Percentiles rank a stretch among this genome's conserved stretches.
Evolutionary conservation across 2,113 vertebrate genomes (phyloP).

Genomic region (Carlito syrichta): DNA sequence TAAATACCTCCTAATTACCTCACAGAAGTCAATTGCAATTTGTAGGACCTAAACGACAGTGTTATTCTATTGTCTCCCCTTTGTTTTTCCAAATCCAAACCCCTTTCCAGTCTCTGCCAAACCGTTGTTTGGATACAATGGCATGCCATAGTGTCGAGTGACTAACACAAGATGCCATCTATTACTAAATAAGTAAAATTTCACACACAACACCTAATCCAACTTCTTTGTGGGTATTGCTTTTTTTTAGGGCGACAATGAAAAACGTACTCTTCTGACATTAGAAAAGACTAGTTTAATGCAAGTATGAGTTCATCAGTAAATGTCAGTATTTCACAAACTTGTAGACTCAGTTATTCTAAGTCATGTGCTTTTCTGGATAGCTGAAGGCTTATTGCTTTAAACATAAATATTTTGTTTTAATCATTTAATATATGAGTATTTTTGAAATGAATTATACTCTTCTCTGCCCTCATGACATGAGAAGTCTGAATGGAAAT

Average conservation of each 20-base stretch:
- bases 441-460: not conserved
- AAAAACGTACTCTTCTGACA: not conserved
- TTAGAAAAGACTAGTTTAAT: not conserved
- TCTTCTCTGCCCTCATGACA: not conserved
- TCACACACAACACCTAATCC: not conserved
- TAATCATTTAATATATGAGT: not conserved
- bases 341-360: not conserved
- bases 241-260: not conserved
- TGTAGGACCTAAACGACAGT: not conserved
- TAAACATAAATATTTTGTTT: not conserved
- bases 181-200: not conserved
- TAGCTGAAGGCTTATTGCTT: not conserved
- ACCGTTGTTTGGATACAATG: not conserved
- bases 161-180: not conserved
- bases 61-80: not conserved
- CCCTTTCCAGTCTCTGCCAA: not conserved
- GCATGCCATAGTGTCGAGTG: not conserved
- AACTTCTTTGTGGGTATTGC: not conserved
- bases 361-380: not conserved
- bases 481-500: not conserved
- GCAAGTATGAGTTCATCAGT: not conserved
- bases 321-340: not conserved
- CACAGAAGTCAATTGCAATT: not conserved
- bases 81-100: slow-evolving; percentile 6
- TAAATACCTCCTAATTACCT: not conserved